Conservation (phyloP, 2,797 vertebrate genomes). For the Melanotaenia pygmaea region DNA sequence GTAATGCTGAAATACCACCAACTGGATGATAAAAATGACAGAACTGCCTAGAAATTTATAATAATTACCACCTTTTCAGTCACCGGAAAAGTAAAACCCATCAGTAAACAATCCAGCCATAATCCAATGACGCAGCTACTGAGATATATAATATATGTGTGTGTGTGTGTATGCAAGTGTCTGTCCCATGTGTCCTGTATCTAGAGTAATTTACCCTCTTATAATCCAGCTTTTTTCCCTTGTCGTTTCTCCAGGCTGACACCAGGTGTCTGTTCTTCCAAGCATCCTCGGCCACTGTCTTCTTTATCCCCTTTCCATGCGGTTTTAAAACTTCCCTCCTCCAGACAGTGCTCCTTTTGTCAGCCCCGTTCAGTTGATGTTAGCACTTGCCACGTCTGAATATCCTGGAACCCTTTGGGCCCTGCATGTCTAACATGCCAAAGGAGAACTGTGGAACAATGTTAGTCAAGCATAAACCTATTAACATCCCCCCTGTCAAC, state of each 20-base stretch:
- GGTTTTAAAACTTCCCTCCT: slow-evolving; percentile 55
- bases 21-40: not conserved
- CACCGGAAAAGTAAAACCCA: not conserved
- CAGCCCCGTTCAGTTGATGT: slow-evolving; percentile 45
- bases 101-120: not conserved
- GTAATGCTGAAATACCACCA: not conserved
- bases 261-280: slow-evolving; percentile 48
- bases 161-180: not conserved
- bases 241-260: slow-evolving; percentile 9
- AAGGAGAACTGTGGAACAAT: slow-evolving; percentile 68
- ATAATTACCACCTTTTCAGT: not conserved
- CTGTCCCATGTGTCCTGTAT: not conserved
- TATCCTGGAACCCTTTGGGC: slow-evolving; percentile 57
- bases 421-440: slow-evolving; percentile 69
- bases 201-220: not conserved
- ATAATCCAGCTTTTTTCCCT: not conserved
- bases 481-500: slow-evolving; percentile 72
- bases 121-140: not conserved
- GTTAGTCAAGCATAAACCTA: slow-evolving; percentile 74
- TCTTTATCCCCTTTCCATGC: slow-evolving; percentile 40
- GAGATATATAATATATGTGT: too few relatives aligned
- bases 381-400: slow-evolving; percentile 68
- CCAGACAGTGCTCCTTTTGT: slow-evolving; percentile 71
- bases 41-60: not conserved
- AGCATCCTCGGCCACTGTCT: slow-evolving; percentile 49